phyloP scores from a whole-genome alignment of 2,888 invertebrate genomes.

The Trimorus sp. region DNA sequence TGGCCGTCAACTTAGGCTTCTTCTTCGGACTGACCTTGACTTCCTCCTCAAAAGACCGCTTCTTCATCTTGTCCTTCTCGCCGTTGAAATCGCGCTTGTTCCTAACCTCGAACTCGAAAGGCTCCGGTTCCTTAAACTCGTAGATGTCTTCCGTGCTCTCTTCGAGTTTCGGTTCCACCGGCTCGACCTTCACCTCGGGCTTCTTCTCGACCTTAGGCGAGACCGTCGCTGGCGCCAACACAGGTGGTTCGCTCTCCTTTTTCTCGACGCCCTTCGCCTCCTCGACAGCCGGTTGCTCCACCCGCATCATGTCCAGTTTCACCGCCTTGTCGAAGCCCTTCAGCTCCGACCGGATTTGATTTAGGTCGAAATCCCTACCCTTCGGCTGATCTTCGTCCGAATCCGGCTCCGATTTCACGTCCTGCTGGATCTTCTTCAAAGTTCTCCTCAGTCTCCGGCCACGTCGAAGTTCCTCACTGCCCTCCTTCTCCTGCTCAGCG shows the following conservation, averaged over 20 bases:
- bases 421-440: constrained; percentile 80
- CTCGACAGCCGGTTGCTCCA: constrained; percentile 82
- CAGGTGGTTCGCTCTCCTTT: constrained; percentile 26
- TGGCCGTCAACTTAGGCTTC: constrained; percentile 73
- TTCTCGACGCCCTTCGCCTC: constrained; percentile 80
- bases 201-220: constrained; percentile 76
- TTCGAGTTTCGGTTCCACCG: constrained; percentile 54
- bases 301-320: constrained; percentile 81
- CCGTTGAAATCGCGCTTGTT: constrained; percentile 77
- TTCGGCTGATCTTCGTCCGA: constrained; percentile 84
- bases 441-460: constrained; percentile 79
- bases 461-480: constrained; percentile 77
- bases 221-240: background rate
- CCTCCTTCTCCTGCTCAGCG: constrained; percentile 75
- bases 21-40: constrained; percentile 76
- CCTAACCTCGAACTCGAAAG: constrained; percentile 91
- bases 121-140: constrained; percentile 94
- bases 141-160: constrained; percentile 86
- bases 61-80: constrained; percentile 78
- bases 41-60: constrained; percentile 78
- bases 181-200: constrained; percentile 75
- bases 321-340: constrained; percentile 89
- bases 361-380: constrained; percentile 91
- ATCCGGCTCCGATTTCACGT: constrained; percentile 81
- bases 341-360: constrained; percentile 91